Percentiles rank a stretch among this genome's conserved stretches.
Conservation (phyloP, 2,797 vertebrate genomes). For the Acipenser transmontanus region DNA sequence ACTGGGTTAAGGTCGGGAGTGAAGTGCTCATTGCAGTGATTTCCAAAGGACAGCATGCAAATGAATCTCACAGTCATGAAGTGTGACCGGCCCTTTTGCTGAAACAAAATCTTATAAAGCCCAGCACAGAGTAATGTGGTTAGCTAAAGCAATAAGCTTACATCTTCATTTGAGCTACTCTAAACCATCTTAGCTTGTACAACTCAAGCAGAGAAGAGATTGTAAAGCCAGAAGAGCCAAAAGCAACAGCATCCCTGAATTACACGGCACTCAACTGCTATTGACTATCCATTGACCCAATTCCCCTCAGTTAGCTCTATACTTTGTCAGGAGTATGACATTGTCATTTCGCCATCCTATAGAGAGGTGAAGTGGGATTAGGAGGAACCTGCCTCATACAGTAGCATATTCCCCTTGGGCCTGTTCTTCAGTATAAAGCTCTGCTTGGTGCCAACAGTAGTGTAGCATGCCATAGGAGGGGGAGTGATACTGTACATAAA, state of each 20-base stretch:
- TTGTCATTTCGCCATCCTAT: constrained; percentile 9
- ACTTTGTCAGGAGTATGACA: constrained; percentile 17
- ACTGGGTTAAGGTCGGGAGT: too few species aligned
- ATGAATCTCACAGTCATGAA: neutral
- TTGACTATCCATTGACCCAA: constrained; percentile 24
- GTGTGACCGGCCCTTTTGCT: neutral
- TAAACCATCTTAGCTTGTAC: constrained; percentile 15
- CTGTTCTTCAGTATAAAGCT: neutral
- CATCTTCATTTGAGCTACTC: constrained; percentile 29
- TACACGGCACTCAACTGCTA: constrained; percentile 21
- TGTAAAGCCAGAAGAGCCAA: constrained; percentile 21
- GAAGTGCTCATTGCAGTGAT: too few species aligned
- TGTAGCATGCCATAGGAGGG: too few species aligned
- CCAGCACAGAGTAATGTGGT: constrained; percentile 10
- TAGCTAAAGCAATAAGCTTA: constrained; percentile 26
- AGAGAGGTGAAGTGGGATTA: constrained; percentile 21
- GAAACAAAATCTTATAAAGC: constrained; percentile 17
- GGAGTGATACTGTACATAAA: too few species aligned
- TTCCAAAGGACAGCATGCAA: neutral
- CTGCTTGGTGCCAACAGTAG: too few species aligned
- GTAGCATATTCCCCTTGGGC: constrained; percentile 15
- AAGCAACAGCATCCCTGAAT: constrained; percentile 16
- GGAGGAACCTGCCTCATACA: constrained; percentile 2
- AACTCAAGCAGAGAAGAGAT: constrained; percentile 10
- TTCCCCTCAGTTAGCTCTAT: constrained; percentile 20